phyloP scores from a whole-genome alignment of 2,888 invertebrate species.

The Hemicrepidius hirtus region DNA sequence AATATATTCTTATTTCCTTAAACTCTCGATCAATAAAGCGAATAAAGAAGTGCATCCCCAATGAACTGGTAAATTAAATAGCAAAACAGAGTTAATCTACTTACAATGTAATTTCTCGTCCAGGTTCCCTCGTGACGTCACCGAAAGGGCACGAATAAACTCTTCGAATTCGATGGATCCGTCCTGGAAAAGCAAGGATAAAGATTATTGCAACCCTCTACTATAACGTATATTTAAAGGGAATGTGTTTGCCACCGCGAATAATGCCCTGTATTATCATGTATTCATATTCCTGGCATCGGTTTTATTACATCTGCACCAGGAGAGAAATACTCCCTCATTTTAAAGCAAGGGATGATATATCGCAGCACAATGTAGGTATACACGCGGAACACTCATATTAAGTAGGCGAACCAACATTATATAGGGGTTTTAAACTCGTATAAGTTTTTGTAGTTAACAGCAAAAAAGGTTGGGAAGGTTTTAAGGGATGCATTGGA shows the following conservation, averaged over 20 bases:
- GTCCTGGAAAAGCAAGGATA: constrained; percentile 79
- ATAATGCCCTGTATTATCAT: constrained; percentile 8
- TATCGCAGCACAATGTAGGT: not conserved
- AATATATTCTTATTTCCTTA: too few relatives aligned
- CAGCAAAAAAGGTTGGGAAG: too few relatives aligned
- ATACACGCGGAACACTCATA: not conserved
- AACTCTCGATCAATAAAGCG: not conserved
- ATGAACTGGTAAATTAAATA: not conserved
- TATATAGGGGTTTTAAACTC: too few relatives aligned
- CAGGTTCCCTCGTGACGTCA: constrained; percentile 98
- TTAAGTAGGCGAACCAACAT: too few relatives aligned
- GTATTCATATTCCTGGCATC: constrained; percentile 19
- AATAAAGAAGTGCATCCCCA: not conserved
- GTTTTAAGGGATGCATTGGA: too few relatives aligned
- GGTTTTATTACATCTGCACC: constrained; percentile 33
- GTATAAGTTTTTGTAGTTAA: too few relatives aligned
- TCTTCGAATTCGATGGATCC: constrained; percentile 99
- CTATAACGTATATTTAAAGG: not conserved
- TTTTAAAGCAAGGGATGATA: constrained; percentile 6
- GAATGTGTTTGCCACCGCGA: not conserved
- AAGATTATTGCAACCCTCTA: not conserved
- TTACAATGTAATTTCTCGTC: constrained; percentile 99
- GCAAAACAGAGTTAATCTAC: constrained; percentile 68
- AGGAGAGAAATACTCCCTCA: constrained; percentile 14
- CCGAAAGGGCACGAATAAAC: constrained; percentile 97